Percentiles rank a stretch among this genome's conserved stretches.
These are phyloP conservation scores for Lingula anatina DNA, from an alignment of 2,888 invertebrate species.

Conservation along the genomic window DNA sequence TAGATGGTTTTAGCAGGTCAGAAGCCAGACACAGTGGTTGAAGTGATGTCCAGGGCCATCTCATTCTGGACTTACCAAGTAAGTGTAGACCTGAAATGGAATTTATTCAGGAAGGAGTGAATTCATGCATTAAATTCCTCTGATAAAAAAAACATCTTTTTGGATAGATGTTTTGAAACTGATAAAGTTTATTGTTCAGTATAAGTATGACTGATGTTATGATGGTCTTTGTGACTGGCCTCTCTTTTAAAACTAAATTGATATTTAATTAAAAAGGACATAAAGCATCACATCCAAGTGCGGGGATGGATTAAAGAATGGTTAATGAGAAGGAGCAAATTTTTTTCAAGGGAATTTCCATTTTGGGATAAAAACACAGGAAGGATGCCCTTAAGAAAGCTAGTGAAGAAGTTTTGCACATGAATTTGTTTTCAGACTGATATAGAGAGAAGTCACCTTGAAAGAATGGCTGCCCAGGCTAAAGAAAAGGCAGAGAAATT, in stretches of 20 bases:
- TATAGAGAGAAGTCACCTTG: constrained; percentile 37
- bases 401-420: not conserved
- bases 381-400: not conserved
- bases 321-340: too few species aligned
- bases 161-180: not conserved
- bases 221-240: too few species aligned
- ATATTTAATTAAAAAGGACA: too few species aligned
- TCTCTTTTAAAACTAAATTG: too few species aligned
- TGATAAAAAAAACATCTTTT: not conserved
- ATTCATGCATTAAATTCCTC: not conserved
- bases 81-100: constrained; percentile 1
- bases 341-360: constrained; percentile 1
- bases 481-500: constrained; percentile 30
- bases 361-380: not conserved
- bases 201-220: too few species aligned
- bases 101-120: not conserved
- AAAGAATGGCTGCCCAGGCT: constrained; percentile 29
- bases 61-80: constrained; percentile 55
- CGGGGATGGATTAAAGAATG: too few species aligned
- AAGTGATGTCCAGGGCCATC: constrained; percentile 51
- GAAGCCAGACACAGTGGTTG: constrained; percentile 52
- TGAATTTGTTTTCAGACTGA: constrained; percentile 20
- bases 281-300: too few species aligned
- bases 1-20: constrained; percentile 53
- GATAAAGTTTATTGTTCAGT: too few species aligned